These are phyloP conservation scores for Eudyptes chrysolophus DNA, from an alignment of 2,113 vertebrate genomes.

Conservation along the genomic window DNA sequence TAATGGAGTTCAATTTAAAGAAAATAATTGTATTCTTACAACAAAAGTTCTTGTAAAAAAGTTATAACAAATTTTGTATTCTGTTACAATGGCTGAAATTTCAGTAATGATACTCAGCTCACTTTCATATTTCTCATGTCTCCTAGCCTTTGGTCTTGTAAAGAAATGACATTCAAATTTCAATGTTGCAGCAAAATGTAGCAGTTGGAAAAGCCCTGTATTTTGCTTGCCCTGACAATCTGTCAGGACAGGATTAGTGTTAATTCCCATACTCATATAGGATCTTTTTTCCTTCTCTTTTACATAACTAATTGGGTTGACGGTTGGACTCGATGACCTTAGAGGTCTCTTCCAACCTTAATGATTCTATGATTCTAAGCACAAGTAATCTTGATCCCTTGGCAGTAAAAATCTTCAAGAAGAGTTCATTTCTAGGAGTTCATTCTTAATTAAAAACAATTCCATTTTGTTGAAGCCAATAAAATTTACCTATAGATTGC, in stretches of 20 bases:
- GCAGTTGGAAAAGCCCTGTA: not conserved
- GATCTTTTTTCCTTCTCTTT: not conserved
- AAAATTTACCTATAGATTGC: not conserved
- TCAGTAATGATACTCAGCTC: not conserved
- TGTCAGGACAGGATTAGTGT: constrained; percentile 12
- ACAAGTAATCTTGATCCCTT: constrained; percentile 14
- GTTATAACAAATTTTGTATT: not conserved
- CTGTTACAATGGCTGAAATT: not conserved
- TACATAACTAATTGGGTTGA: not conserved
- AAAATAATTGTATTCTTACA: not conserved
- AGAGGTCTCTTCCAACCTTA: no score
- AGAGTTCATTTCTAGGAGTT: not conserved
- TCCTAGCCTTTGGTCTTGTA: not conserved
- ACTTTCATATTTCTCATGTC: constrained; percentile 5
- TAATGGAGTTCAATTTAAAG: not conserved
- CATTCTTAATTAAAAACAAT: not conserved
- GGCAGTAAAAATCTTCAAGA: not conserved
- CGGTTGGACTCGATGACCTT: no score
- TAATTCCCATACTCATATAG: not conserved
- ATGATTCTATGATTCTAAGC: not conserved
- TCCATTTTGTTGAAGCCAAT: not conserved
- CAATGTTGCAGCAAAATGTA: not conserved
- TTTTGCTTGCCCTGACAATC: constrained; percentile 32
- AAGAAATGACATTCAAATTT: constrained; percentile 16
- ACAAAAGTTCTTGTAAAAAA: not conserved